A percentile compares a stretch with the other conserved stretches of the same genome.
Conservation (phyloP, 2,888 invertebrate species). For the Trilocha varians region DNA sequence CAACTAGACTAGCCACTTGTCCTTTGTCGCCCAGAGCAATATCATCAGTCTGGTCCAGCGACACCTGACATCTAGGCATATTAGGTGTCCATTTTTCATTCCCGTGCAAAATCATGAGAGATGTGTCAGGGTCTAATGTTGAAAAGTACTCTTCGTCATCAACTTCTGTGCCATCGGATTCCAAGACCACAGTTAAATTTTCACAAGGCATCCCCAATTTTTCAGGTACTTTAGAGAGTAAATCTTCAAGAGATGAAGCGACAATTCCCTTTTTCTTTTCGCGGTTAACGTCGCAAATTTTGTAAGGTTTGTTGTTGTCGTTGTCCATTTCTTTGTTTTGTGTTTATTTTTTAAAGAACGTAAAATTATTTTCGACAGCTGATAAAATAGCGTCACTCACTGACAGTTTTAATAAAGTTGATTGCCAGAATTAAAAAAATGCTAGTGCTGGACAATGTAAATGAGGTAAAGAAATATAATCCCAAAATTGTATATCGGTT, state of each 20-base stretch:
- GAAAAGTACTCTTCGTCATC: constrained; percentile 97
- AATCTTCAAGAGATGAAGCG: constrained; percentile 83
- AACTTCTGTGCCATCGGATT: constrained; percentile 94
- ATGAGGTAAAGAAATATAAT: too few species aligned
- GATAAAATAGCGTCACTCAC: constrained; percentile 2
- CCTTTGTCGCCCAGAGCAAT: constrained; percentile 64
- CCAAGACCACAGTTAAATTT: constrained; percentile 86
- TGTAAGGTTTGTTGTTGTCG: constrained; percentile 79
- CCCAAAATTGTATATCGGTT: too few species aligned
- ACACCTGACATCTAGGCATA: constrained; percentile 75
- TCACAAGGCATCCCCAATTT: constrained; percentile 78
- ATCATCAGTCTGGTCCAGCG: constrained; percentile 75
- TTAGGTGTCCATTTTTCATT: constrained; percentile 83
- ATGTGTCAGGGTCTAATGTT: constrained; percentile 90
- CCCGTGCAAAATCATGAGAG: constrained; percentile 84
- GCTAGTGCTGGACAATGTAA: not conserved
- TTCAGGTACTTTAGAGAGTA: constrained; percentile 82
- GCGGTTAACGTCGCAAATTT: constrained; percentile 85
- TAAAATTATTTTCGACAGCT: not conserved
- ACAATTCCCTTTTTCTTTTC: constrained; percentile 88
- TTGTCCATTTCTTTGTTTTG: constrained; percentile 63
- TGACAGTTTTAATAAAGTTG: not conserved
- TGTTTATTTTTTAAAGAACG: not conserved
- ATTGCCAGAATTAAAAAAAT: not conserved
- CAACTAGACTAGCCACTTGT: constrained; percentile 82